Evolutionary conservation across 2,113 vertebrate genomes (phyloP).

Genomic region (Phoxinus phoxinus): DNA sequence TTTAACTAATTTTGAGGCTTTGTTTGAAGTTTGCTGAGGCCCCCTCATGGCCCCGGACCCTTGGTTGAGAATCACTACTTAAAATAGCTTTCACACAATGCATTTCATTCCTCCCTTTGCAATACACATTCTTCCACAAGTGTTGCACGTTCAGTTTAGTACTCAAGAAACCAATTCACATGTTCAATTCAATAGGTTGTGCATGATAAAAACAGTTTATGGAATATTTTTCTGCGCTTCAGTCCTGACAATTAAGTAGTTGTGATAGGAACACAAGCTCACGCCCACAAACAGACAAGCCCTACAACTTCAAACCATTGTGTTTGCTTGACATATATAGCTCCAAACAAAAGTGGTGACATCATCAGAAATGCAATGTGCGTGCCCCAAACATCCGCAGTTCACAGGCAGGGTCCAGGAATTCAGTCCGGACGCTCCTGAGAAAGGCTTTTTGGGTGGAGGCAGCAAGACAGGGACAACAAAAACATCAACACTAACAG

Average conservation of each 20-base stretch:
- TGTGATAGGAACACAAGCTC: conserved; percentile 36
- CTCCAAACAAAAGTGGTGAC: conserved; percentile 59
- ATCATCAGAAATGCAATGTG: conserved; percentile 53
- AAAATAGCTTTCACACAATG: background rate
- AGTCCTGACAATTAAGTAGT: conserved; percentile 41
- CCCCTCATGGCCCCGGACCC: background rate
- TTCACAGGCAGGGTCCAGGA: conserved; percentile 51
- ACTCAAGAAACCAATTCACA: conserved; percentile 42
- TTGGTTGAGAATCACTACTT: background rate
- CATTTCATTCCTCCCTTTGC: background rate
- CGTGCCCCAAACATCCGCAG: conserved; percentile 52
- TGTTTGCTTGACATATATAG: conserved; percentile 54
- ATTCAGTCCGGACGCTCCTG: conserved; percentile 33
- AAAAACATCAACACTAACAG: conserved; percentile 32
- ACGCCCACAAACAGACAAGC: conserved; percentile 28
- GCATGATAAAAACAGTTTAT: conserved; percentile 19
- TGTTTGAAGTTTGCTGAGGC: background rate
- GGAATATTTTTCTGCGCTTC: conserved; percentile 24
- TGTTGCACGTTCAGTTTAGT: background rate
- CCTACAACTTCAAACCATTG: conserved; percentile 51
- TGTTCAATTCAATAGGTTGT: conserved; percentile 41
- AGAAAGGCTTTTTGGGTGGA: conserved; percentile 52
- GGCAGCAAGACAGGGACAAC: conserved; percentile 38
- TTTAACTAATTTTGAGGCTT: background rate
- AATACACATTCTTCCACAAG: conserved; percentile 7